Conservation (phyloP, 2,113 vertebrate genomes). For the Trochalopteron elliotii region DNA sequence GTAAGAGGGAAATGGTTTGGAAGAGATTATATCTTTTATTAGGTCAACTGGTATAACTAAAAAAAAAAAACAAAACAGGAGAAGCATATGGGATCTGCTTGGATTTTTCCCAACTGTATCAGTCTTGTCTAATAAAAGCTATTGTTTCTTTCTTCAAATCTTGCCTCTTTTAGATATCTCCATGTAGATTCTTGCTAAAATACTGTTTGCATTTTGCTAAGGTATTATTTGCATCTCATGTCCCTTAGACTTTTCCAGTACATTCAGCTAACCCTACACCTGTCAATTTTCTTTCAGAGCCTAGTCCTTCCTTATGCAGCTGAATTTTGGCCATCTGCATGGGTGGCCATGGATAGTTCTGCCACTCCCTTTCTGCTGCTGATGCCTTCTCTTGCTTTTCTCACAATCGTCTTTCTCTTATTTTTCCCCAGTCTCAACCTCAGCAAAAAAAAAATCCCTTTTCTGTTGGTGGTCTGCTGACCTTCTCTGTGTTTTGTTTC, state of each 20-base stretch:
- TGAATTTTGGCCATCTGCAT: background rate
- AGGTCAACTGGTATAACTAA: background rate
- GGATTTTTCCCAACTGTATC: background rate
- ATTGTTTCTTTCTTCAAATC: background rate
- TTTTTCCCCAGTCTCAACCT: background rate
- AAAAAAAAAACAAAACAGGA: background rate
- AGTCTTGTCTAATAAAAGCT: background rate
- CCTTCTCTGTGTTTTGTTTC: background rate
- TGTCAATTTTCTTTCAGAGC: background rate
- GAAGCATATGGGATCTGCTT: background rate
- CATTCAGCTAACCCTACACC: fast-evolving
- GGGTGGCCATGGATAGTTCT: background rate
- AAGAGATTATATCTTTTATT: background rate
- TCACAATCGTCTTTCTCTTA: background rate
- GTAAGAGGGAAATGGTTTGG: background rate
- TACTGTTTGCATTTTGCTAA: background rate
- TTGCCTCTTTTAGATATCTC: background rate
- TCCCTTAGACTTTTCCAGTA: background rate
- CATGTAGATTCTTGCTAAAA: background rate
- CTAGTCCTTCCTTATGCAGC: background rate
- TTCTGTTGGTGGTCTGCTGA: background rate
- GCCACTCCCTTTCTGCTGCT: background rate
- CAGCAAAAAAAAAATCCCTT: background rate
- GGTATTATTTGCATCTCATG: background rate
- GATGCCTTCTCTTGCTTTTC: background rate